Base-by-base conservation (phyloP, 92 coral and sea anemone genomes). In the Virgularia gustaviana region DNA sequence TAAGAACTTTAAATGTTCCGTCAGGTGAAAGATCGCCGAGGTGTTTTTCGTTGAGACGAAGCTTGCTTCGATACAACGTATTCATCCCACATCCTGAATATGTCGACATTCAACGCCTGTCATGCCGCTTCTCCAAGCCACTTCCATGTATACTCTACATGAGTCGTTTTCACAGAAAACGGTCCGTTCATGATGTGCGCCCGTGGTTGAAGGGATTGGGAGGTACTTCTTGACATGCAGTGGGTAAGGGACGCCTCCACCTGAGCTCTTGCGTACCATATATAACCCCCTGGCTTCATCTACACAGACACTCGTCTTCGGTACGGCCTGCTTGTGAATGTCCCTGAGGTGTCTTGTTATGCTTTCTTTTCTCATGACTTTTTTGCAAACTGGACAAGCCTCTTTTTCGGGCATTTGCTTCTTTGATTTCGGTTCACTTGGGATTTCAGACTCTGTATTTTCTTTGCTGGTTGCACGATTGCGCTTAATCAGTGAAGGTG, bases 61-160 rank as follows among this genome's bases (percentile, higher is more conserved):
- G 61, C n/a, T 61, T 71, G 0, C 60, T 61, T 6, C 47, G 63
- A 49, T 63, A 84, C 2, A 15, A 41, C 36, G 78, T 36, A 70
- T 61, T 68, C 25, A 45, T 8, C 73, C 85, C 27, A 73, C 85
- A 25, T 75, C 63, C 39, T 75, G 36, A 11, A 80, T 73, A 56
- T 85, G 89, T 9, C 36, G 59, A 51, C 85, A 80, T 36, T 55
- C 71, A 24, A 73, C 85, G 2, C 74, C 64, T 36, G 65, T 65
- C 28, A 84, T 19, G 20, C 84, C 82, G 79, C 79, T 84, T 45
- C 74, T 74, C 88, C 88, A 80, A 2, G 88, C 85, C 73, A 83
- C 79, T 31, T 59, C 58, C 75, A 77, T 77, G 16, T n/a, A n/a
- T n/a, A n/a, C n/a, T n/a, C n/a, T n/a, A n/a, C n/a, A n/a, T n/a